Percentiles rank a stretch among this genome's conserved stretches.
Evolutionary conservation across 2,888 invertebrate genomes (phyloP).

Genomic region (Ichneumoninae sp.): DNA sequence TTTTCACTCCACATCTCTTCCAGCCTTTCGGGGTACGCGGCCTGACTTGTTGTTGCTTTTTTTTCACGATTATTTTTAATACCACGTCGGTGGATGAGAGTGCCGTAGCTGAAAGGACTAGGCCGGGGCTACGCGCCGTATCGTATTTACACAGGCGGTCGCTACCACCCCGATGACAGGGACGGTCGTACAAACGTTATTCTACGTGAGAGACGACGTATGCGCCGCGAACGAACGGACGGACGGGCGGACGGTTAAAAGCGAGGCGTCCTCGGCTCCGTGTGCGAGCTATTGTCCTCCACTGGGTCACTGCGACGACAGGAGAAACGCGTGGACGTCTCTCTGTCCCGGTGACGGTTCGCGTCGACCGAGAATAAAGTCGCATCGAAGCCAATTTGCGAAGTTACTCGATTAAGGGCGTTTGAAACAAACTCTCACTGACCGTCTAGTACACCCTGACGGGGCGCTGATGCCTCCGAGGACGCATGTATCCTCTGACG

Average conservation of each 20-base stretch:
- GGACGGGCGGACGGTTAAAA: conserved; percentile 26
- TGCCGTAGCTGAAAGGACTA: conserved; percentile 30
- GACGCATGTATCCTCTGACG: conserved; percentile 3
- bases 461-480: conserved; percentile 8
- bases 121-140: conserved; percentile 67
- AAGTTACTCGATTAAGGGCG: conserved; percentile 78
- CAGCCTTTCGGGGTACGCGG: not conserved
- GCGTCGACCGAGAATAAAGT: conserved; percentile 45
- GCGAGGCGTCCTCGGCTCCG: conserved; percentile 34
- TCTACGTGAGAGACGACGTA: not conserved
- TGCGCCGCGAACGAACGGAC: conserved; percentile 21
- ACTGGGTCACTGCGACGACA: conserved; percentile 55
- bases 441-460: conserved; percentile 2
- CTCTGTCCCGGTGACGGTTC: conserved; percentile 43
- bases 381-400: conserved; percentile 40
- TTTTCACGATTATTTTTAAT: conserved; percentile 52
- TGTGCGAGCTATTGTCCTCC: conserved; percentile 41
- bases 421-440: conserved; percentile 71
- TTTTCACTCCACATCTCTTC: conserved; percentile 1
- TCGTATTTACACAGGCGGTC: conserved; percentile 78
- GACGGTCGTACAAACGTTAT: conserved; percentile 30
- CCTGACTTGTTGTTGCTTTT: conserved; percentile 10
- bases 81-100: conserved; percentile 34
- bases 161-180: conserved; percentile 54
- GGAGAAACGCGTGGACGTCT: conserved; percentile 42